Evolutionary conservation across 1,140 invertebrate genomes (phyloP).

Genomic region (Aphelenchoides besseyi): DNA sequence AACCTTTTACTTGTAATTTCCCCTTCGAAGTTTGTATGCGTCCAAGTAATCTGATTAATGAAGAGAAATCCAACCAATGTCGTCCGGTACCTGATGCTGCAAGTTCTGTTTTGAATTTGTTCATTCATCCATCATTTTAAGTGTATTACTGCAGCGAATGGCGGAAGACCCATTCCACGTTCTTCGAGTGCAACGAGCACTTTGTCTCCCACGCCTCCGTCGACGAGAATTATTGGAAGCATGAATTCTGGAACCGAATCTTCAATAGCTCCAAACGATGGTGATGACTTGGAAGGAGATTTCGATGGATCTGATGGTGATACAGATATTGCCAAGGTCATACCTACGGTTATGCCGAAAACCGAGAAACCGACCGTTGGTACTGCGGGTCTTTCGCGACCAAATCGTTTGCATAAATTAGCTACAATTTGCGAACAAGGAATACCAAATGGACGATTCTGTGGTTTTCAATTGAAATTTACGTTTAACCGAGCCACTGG

Average conservation of each 20-base stretch:
- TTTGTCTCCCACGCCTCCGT: conserved; percentile 27
- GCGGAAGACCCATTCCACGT: conserved; percentile 39
- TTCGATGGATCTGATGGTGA: conserved; percentile 13
- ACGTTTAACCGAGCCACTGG: conserved; percentile 52
- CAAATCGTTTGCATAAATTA: not conserved
- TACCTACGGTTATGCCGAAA: too few species aligned
- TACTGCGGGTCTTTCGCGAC: conserved; percentile 8
- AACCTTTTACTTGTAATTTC: conserved; percentile 56
- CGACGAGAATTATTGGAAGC: conserved; percentile 9
- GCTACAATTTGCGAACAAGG: conserved; percentile 45
- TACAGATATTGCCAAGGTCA: not conserved
- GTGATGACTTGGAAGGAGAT: conserved; percentile 23
- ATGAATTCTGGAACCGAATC: not conserved
- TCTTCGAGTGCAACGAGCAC: conserved; percentile 21
- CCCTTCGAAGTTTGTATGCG: conserved; percentile 57
- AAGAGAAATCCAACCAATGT: conserved; percentile 53
- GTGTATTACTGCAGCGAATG: conserved; percentile 61
- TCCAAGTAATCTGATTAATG: conserved; percentile 39
- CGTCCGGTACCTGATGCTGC: conserved; percentile 46
- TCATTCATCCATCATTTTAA: conserved; percentile 30
- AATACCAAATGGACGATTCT: conserved; percentile 53
- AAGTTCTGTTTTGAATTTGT: conserved; percentile 1
- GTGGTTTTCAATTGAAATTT: conserved; percentile 53
- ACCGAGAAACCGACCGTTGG: too few species aligned
- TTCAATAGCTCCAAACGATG: not conserved